Percentiles rank a stretch among this genome's conserved stretches.
phyloP scores from a whole-genome alignment of 2,113 vertebrate species.

The Neofelis nebulosa region DNA sequence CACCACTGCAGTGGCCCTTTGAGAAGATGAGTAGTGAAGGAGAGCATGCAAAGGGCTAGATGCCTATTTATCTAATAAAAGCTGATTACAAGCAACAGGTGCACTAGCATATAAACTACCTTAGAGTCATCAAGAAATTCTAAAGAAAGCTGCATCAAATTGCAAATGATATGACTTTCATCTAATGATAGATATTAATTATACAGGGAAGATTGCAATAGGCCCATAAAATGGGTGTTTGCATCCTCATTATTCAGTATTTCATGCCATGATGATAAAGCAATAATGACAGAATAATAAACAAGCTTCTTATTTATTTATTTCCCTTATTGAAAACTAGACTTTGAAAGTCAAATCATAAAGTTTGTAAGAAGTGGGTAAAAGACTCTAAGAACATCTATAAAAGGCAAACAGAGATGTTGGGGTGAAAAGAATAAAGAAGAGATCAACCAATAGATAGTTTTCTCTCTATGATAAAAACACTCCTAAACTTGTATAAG shows the following conservation, averaged over 20 bases:
- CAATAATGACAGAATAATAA: constrained; percentile 76
- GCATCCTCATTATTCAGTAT: constrained; percentile 74
- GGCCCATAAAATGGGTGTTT: constrained; percentile 70
- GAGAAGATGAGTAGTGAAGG: constrained; percentile 46
- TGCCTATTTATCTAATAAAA: constrained; percentile 60
- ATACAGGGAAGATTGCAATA: constrained; percentile 70
- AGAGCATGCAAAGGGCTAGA: neutral
- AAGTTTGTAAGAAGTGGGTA: constrained; percentile 25
- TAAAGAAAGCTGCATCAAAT: constrained; percentile 66
- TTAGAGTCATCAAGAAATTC: constrained; percentile 57
- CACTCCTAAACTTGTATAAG: neutral
- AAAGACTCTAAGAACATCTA: neutral
- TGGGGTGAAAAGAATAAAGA: neutral
- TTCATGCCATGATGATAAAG: constrained; percentile 71
- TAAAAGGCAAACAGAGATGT: neutral
- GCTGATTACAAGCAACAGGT: constrained; percentile 74
- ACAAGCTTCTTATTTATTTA: constrained; percentile 75
- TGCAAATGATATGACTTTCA: constrained; percentile 72
- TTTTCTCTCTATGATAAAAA: neutral
- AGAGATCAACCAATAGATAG: neutral
- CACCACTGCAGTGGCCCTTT: neutral
- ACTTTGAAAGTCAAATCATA: constrained; percentile 75
- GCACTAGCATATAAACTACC: constrained; percentile 51
- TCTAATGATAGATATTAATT: constrained; percentile 79
- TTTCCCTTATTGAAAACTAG: constrained; percentile 53